Evolutionary conservation across 2,888 invertebrate genomes (phyloP), one percentile per base, ranked within the genome.

Genomic region (Cinara cedri): DNA sequence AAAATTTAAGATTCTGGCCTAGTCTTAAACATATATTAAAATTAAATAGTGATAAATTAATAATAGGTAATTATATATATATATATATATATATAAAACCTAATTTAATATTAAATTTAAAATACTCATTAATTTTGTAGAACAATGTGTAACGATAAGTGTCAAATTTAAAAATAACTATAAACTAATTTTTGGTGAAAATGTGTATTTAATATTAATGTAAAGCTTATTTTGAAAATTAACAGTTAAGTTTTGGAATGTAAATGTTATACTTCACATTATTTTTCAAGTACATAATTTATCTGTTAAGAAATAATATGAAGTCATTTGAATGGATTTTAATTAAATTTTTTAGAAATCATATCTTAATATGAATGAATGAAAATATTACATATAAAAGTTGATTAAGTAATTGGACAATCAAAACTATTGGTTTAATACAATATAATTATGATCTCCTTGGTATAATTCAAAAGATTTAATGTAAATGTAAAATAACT

Each of bases 171-270:
- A 66, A 3, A 54, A 54, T 0, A 42, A 42, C 19, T 70, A 70
- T 54, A 34, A 70, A 21, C 70, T 70, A 70, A 70, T 70, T 42
- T 70, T 70, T 70, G 70, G 70, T 70, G 70, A 54, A 70, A 66
- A 70, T 3, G 14, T 26, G 19, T 26, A 8, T 54, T 70, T 70
- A 54, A 70, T 14, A 54, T 42, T 34, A 19, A 42, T 19, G 42
- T 14, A 70, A 54, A 70, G 54, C 42, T 70, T 42, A 34, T 10
- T 21, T 34, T 24, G 16, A 14, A 21, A 3, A 46, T 10, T 46
- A 54, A 55, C 19, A 54, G n/a, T 49, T 70, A 21, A 70, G 19
- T 19, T 54, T 10, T 62, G 62, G 62, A 62, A 62, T 62, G 62
- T 62, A 34, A 42, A 62, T 42, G 34, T 34, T 26, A 51, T n/a